These are phyloP conservation scores for Phalera bucephala DNA, from an alignment of 2,888 invertebrate species.

Conservation along the genomic window DNA sequence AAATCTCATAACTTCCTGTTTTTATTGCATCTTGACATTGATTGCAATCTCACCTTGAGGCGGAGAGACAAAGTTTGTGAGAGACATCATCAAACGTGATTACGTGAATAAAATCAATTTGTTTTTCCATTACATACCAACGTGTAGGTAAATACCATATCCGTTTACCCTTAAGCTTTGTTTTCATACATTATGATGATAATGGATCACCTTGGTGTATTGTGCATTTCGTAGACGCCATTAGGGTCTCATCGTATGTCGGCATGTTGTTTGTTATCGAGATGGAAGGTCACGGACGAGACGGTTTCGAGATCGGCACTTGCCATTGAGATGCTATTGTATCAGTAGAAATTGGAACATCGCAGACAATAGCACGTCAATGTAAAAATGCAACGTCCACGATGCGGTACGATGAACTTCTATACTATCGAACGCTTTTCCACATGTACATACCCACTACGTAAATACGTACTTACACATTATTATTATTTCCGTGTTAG, in stretches of 20 bases:
- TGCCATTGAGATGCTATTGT: slow-evolving; percentile 25
- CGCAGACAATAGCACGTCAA: slow-evolving; percentile 6
- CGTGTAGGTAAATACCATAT: slow-evolving; percentile 16
- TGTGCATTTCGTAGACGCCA: slow-evolving; percentile 50
- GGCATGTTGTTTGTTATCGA: slow-evolving; percentile 57
- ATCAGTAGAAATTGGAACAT: slow-evolving; percentile 24
- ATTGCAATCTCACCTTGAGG: neutral
- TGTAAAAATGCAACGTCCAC: too few relatives aligned
- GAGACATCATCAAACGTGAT: slow-evolving; percentile 37
- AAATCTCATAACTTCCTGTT: neutral
- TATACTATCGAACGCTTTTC: too few relatives aligned
- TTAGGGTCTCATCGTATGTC: slow-evolving; percentile 45
- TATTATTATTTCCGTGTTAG: too few relatives aligned
- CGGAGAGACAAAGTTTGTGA: neutral
- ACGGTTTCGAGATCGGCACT: slow-evolving; percentile 15
- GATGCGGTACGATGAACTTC: too few relatives aligned
- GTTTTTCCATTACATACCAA: slow-evolving; percentile 14
- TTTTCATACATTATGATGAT: slow-evolving; percentile 40
- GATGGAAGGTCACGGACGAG: slow-evolving; percentile 57
- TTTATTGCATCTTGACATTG: neutral
- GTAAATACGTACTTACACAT: too few relatives aligned
- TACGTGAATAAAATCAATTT: slow-evolving; percentile 14
- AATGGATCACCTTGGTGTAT: slow-evolving; percentile 60
- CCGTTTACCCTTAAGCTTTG: slow-evolving; percentile 34
- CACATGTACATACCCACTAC: too few relatives aligned